Evolutionary conservation across 1,140 invertebrate species (phyloP), one percentile per base, ranked within the genome.

Genomic region (Onthophagus taurus): DNA sequence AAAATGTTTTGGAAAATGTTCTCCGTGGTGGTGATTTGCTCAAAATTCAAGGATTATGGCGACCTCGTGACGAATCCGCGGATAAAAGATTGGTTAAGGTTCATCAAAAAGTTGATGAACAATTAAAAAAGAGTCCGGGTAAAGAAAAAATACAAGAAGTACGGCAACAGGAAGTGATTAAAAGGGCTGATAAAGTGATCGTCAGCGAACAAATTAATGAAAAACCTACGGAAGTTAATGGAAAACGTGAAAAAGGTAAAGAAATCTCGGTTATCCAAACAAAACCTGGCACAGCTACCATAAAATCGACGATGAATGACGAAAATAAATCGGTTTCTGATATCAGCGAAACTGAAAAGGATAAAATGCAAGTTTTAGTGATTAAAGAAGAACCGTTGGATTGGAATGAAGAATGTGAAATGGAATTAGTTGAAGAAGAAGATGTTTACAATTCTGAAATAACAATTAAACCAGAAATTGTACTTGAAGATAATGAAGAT

Each of bases 1-100:
- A 87, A 63, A 83, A 86, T 57, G 82, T 87, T 18, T 58, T 89
- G 31, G 82, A 84, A 52, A 78, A 76, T 42, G 83, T 87, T 1
- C 54, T 89, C 29, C 80, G 81, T 59, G 85, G 83, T 0, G 85
- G 84, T 0, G 83, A 87, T 56, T 76, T 85, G 4, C 57, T 89
- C 0, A 80, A 85, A 55, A 80, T 89, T 7, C 74, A 82, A 29
- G 82, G 83, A 7, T 60, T 86, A 4, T 85, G 80, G 72, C 59
- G 77, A 53, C 70, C 79, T 52, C 64, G 75, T 58, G 67, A 80
- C 64, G 46, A 67, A 66, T 33, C 69, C 61, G 58, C 6, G 20
- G 26, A 39, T 26, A 49, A 57, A n/a, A 61, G 64, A 11, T 62
- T 66, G 44, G 33, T 30, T 0, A 45, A 36, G 29, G 69, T 63